phyloP scores from a whole-genome alignment of 2,888 invertebrate genomes.

The Tyria jacobaeae region DNA sequence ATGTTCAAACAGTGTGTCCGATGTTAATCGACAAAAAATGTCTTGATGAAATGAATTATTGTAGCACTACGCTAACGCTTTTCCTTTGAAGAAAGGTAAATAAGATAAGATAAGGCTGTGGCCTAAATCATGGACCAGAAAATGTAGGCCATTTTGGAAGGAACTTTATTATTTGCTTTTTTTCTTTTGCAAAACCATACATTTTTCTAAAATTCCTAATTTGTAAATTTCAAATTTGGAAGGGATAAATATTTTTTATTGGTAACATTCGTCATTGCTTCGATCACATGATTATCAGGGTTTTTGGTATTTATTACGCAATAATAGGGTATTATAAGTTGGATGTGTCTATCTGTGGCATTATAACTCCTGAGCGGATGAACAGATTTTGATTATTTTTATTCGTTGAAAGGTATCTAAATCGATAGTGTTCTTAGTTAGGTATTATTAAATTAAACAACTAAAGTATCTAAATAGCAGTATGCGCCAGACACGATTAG shows the following conservation, averaged over 20 bases:
- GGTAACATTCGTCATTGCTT: neutral
- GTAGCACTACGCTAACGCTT: neutral
- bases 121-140: neutral
- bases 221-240: neutral
- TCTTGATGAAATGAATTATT: neutral
- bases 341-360: too few species aligned
- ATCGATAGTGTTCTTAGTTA: too few species aligned
- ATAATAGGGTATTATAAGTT: too few species aligned
- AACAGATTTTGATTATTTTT: too few species aligned
- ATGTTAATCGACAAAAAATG: slow-evolving; percentile 11
- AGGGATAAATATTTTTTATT: neutral
- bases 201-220: neutral
- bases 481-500: too few species aligned
- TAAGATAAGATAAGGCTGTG: neutral
- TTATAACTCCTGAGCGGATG: too few species aligned
- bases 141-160: neutral
- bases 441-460: too few species aligned
- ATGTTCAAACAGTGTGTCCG: slow-evolving; percentile 4
- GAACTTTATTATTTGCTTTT: neutral
- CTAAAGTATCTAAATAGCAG: too few species aligned
- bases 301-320: too few species aligned
- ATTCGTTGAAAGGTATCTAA: too few species aligned
- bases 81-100: neutral
- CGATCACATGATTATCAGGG: neutral
- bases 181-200: too few species aligned